Evolutionary conservation across 2,888 invertebrate species (phyloP), one percentile per base, ranked within the genome.

Genomic region (Notodonta ziczac): DNA sequence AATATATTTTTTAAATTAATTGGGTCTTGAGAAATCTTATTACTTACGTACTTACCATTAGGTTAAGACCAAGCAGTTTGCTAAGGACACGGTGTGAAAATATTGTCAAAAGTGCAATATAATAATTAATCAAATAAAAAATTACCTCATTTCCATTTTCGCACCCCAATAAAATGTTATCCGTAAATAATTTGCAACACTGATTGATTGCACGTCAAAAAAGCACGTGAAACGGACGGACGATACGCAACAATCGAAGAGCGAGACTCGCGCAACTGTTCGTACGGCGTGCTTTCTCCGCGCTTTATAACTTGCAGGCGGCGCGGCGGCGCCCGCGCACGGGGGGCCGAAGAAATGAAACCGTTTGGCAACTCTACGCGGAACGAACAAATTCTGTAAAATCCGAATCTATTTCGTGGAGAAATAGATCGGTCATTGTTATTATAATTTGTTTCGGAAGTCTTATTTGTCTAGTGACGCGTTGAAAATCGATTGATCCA

Each of bases 241-340:
- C 51, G 24, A 8, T 24, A 77, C 83, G 81, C 82, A 76, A 75
- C 73, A 70, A 77, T 69, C 76, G 78, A 76, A 81, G 77, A 69
- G 67, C 77, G 77, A 72, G 76, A 76, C 80, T 72, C 78, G 78
- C 77, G 75, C 76, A 77, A 86, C 87, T 87, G 88, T 86, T 86
- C 81, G 84, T 60, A 69, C 83, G 82, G 77, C 76, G 84, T 84
- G 91, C 93, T 93, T 93, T 93, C 93, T 89, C 93, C 84, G 65
- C 82, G 80, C 89, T 91, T 90, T 93, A 93, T 93, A 93, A 91
- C 86, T 81, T 88, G 86, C 79, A 74, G 66, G 66, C 24, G 24
- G 24, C 24, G 67, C 71, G 61, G 62, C 65, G 69, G 68, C 71
- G 69, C 72, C 65, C 24, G 42, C 16, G 77, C 72, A 73, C 74